Evolutionary conservation across 1,140 invertebrate genomes (phyloP).

Genomic region (Zaprionus vittiger): DNA sequence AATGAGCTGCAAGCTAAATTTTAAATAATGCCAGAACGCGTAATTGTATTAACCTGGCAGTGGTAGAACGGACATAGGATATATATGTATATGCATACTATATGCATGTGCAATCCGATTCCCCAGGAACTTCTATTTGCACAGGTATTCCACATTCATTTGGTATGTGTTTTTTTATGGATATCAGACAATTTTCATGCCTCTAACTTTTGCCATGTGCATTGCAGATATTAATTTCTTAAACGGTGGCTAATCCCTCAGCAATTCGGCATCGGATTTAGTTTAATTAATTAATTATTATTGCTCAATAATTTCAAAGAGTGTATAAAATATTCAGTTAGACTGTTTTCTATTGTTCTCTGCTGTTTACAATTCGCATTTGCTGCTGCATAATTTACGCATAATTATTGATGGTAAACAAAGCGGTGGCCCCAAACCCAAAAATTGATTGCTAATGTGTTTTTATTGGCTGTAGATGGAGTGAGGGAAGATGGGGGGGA

Average conservation of each 20-base stretch:
- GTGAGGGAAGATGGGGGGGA: background rate
- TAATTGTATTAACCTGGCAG: slow-evolving; percentile 28
- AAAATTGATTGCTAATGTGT: slow-evolving; percentile 1
- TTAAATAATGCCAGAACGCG: slow-evolving; percentile 23
- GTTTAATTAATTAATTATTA: background rate
- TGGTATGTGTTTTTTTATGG: too few relatives aligned
- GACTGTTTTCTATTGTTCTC: background rate
- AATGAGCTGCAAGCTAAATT: slow-evolving; percentile 49
- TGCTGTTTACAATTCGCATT: slow-evolving; percentile 54
- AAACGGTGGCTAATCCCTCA: background rate
- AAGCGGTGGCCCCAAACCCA: slow-evolving; percentile 37
- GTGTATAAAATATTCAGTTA: slow-evolving; percentile 20
- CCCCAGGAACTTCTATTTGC: too few relatives aligned
- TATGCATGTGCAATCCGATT: slow-evolving; percentile 6
- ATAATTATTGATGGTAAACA: slow-evolving; percentile 75
- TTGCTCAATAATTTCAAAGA: slow-evolving; percentile 9
- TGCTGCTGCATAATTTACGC: slow-evolving; percentile 67
- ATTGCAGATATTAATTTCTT: background rate
- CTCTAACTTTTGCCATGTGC: background rate
- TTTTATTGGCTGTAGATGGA: background rate
- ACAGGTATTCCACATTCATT: too few relatives aligned
- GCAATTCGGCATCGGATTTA: background rate
- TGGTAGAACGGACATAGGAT: background rate
- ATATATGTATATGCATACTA: background rate
- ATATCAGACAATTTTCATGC: too few relatives aligned